Evolutionary conservation across 2,888 invertebrate genomes (phyloP).

Genomic region (Malacosoma neustria): DNA sequence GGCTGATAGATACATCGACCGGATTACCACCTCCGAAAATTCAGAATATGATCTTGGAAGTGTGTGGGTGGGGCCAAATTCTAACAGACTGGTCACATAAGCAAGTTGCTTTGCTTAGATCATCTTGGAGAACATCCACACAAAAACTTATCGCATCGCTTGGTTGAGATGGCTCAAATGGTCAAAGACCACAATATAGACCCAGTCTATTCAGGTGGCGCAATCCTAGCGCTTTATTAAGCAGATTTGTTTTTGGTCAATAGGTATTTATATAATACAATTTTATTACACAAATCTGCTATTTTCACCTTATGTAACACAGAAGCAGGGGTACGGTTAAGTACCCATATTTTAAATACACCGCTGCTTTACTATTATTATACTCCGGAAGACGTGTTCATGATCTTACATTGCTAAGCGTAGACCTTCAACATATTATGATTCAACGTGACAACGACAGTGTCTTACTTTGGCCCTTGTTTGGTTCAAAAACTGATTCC

Average conservation of each 20-base stretch:
- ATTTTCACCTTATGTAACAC: slow-evolving; percentile 1
- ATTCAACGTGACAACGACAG: not conserved
- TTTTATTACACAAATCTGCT: slow-evolving; percentile 3
- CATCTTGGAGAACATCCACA: slow-evolving; percentile 10
- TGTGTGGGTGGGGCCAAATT: slow-evolving; percentile 6
- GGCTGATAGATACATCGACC: too few species aligned
- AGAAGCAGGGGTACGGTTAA: not conserved
- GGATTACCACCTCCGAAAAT: too few species aligned
- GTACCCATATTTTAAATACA: slow-evolving; percentile 4
- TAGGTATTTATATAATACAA: slow-evolving; percentile 6
- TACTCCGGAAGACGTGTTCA: slow-evolving; percentile 9
- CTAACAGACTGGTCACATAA: slow-evolving; percentile 7
- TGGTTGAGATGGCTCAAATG: slow-evolving; percentile 13
- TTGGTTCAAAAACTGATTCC: slow-evolving; percentile 13
- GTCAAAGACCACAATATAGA: slow-evolving; percentile 3
- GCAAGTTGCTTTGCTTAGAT: slow-evolving; percentile 6
- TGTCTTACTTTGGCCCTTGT: slow-evolving; percentile 7
- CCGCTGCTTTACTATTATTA: slow-evolving; percentile 5
- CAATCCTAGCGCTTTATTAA: slow-evolving; percentile 8
- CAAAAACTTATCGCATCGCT: slow-evolving; percentile 10
- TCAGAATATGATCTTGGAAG: too few species aligned
- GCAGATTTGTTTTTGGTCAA: slow-evolving; percentile 3
- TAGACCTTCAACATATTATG: slow-evolving; percentile 2
- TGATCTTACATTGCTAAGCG: slow-evolving; percentile 6
- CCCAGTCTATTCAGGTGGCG: slow-evolving; percentile 1